These are phyloP conservation scores for Apostichopus japonicus DNA, from an alignment of 35 echinoderm and acorn worm genomes.

Conservation along the genomic window DNA sequence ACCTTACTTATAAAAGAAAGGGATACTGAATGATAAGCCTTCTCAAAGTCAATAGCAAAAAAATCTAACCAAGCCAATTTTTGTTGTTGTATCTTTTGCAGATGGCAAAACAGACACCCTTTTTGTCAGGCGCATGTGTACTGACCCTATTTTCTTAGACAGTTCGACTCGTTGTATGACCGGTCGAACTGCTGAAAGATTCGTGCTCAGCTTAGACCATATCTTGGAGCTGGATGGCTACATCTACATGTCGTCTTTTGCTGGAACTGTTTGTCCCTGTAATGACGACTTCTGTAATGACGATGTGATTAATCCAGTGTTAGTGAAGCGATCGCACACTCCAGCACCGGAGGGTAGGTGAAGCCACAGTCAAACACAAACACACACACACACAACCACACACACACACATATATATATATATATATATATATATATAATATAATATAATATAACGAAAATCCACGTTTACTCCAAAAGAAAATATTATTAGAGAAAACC, in stretches of 20 bases:
- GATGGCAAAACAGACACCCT: not conserved
- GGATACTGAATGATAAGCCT: no score
- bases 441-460: no score
- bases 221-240: not conserved
- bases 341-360: not conserved
- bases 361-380: no score
- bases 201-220: not conserved
- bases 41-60: no score
- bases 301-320: not conserved
- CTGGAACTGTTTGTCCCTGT: slow-evolving; percentile 18
- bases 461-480: no score
- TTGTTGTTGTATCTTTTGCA: not conserved
- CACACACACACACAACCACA: no score
- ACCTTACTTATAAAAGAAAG: no score
- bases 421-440: no score
- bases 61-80: no score
- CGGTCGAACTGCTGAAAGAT: not conserved
- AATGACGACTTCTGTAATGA: not conserved
- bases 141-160: not conserved
- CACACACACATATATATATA: no score
- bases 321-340: not conserved
- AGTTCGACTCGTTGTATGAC: not conserved
- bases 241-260: not conserved
- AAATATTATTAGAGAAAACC: no score
- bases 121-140: not conserved